Base-by-base conservation (phyloP, 2,888 invertebrate genomes). In the Drosophila peninsularis region DNA sequence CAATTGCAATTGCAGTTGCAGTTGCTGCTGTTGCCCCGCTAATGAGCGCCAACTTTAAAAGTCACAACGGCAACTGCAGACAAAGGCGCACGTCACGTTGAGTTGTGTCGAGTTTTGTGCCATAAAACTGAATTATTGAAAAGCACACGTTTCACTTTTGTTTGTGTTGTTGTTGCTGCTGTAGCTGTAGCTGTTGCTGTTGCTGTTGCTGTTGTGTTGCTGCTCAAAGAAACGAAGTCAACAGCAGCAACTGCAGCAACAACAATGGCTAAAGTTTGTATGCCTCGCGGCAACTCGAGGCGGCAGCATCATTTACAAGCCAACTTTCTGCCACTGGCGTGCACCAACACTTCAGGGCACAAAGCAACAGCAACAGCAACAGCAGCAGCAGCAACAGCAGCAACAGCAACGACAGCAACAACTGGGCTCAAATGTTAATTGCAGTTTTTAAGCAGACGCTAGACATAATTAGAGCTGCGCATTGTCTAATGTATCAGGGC, bases 51-150 rank as follows among this genome's bases (percentile, higher is more conserved):
- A 75, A 80, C 84, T 89, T 87, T 70, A 78, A 81, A 81, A 70
- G 75, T 72, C 82, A 70, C 60, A 68, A 62, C 63, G 54, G 39
- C 57, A 64, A 62, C 47, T 34, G 62, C 52, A 71, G 78, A 89
- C 87, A 83, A 88, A 70, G 64, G 66, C 34, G 52, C 64, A 75
- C 62, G 64, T 70, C 72, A 79, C 82, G 82, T 79, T 71, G 85
- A 71, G 84, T 69, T 70, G 62, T 61, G 68, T 61, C 54, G 65
- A 64, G 82, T 70, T 85, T 73, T 88, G 75, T 89, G 89, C 78
- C 75, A 89, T 85, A 80, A 87, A 89, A 85, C 88, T 85, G 90
- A 85, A 89, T 89, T 85, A 85, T 85, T 85, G 85, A 89, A 85
- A 86, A 82, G 88, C 88, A 85, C 85, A 85, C 85, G 85, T 85